Evolutionary conservation across 2,113 vertebrate genomes (phyloP).

Genomic region (Danio rerio): GRCz12tu NC_133183.1:26715501-26716000

Average conservation of each 20-base stretch:
- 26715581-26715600: constrained; percentile 13
- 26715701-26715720: neutral
- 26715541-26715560: constrained; percentile 33
- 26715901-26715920: constrained; percentile 19
- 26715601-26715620: neutral
- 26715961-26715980: neutral
- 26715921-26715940: constrained; percentile 17
- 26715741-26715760: too few species aligned
- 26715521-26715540: constrained; percentile 16
- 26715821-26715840: neutral
- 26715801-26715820: neutral
- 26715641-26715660: constrained; percentile 16
- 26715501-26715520: constrained; percentile 46
- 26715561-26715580: constrained; percentile 28
- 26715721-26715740: neutral
- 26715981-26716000: constrained; percentile 15
- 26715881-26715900: constrained; percentile 20
- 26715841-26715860: neutral
- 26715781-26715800: neutral
- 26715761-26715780: neutral
- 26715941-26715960: too few species aligned
- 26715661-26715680: neutral
- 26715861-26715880: neutral
- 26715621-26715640: constrained; percentile 10
- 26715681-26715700: neutral